Evolutionary conservation across 2,113 vertebrate genomes (phyloP).

Genomic region (Trematocara macrostoma): DNA sequence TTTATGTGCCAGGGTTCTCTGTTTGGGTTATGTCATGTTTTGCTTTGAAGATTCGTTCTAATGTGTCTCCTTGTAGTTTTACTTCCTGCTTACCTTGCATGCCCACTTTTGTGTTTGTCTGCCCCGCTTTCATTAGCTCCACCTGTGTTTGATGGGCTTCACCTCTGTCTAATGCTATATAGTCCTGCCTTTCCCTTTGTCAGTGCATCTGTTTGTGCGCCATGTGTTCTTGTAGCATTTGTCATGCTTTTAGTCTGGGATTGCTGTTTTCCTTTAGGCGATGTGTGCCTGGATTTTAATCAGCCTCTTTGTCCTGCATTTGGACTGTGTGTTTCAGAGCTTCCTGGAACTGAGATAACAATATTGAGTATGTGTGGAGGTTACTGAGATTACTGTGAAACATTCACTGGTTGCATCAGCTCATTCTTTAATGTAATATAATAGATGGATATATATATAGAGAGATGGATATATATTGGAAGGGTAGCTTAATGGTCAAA

Average conservation of each 20-base stretch:
- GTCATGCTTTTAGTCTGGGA: not conserved
- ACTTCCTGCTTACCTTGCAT: not conserved
- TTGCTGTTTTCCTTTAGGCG: not conserved
- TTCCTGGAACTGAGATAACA: not conserved
- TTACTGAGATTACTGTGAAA: not conserved
- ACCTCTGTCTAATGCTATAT: not conserved
- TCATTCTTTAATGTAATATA: not conserved
- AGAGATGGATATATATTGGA: not conserved
- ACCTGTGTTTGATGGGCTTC: not conserved
- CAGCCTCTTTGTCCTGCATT: not conserved
- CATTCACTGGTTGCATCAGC: not conserved
- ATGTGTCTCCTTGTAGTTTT: not conserved
- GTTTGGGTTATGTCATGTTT: not conserved
- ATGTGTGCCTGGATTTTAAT: not conserved
- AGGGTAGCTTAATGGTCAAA: not conserved
- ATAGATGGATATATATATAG: fast-evolving
- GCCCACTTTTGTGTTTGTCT: not conserved
- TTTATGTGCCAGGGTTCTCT: not conserved
- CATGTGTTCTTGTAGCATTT: not conserved
- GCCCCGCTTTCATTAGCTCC: not conserved
- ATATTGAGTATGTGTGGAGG: not conserved
- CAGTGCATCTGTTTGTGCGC: not conserved
- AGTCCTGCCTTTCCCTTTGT: not conserved
- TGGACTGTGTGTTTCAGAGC: not conserved
- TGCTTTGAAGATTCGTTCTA: not conserved